Base-by-base conservation (phyloP, 2,797 vertebrate genomes). In the Xiphophorus birchmanni region DNA sequence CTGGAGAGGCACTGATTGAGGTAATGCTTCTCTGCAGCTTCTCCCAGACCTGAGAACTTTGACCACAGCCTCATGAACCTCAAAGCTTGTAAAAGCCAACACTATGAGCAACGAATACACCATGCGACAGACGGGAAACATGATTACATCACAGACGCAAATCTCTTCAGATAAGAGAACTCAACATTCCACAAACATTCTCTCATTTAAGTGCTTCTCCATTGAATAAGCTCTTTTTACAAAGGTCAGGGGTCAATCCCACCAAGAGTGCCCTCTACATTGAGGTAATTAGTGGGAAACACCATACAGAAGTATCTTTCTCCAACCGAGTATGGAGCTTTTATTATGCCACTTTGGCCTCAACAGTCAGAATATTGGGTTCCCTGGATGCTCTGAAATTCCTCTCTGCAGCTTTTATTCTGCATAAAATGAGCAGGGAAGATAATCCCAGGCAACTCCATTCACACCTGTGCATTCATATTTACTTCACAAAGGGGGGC, bases 381-480 rank as follows among this genome's bases (percentile, higher is more conserved):
- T 92, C 90, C 93, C 86, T 79, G 3, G 86, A 79, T 80, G 82
- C 82, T 79, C 88, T 69, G 76, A 91, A 88, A 89, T 78, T 75
- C 69, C n/a, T 40, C 87, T 90, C 90, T 78, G 26, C 80, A 65
- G 90, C 91, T 74, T 86, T 92, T 94, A 86, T 92, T 48, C 89
- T 32, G 76, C 82, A 9, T 54, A 52, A 82, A 88, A 74, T 79
- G 9, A 78, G 79, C 3, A 5, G 82, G 81, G 78, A 76, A 82
- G 84, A 84, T 88, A 81, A 92, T 87, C 87, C 92, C 85, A 73
- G 45, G 86, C 91, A 82, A 87, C 84, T 92, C 90, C 73, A 84
- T 88, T 92, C 92, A 93, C 90, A 94, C 92, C 92, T 93, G 89
- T 90, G 90, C 87, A 77, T 90, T 88, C 86, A 82, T 78, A 90